Base-by-base conservation (phyloP, 2,888 invertebrate species). In the Ophion slaviceki region DNA sequence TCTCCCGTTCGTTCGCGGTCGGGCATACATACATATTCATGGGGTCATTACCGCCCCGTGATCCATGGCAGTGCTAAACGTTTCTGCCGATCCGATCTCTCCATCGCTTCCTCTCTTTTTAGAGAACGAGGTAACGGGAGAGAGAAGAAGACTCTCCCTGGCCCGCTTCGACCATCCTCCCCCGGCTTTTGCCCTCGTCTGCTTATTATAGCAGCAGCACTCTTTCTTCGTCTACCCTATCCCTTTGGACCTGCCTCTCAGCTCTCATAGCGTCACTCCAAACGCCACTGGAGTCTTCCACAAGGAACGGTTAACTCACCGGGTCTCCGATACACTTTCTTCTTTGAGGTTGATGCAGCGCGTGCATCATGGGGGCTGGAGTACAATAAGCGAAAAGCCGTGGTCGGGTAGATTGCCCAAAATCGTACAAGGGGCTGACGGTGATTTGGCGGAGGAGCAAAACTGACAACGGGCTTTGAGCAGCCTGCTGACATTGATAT, bases 11-110 rank as follows among this genome's bases (percentile, higher is more conserved):
- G 80, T 86, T 85, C 86, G 76, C 85, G 85, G 85, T 75, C 88
- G 85, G 87, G 79, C 88, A 87, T 82, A 88, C 90, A 92, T 92
- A 92, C 91, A 92, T 92, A 92, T 92, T 92, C 92, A 92, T 92
- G 92, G 91, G 89, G 91, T 92, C 92, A 92, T 92, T 92, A 92
- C 90, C 91, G 90, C 89, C 89, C 89, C 90, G 89, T 91, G 92
- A 91, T 92, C 91, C 92, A 92, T 88, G 91, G 90, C 89, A 89
- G 89, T 90, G 91, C 90, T 92, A 92, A 92, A 91, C 92, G 92
- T 89, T 92, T 89, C 90, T 89, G 90, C 86, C 89, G 89, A 88
- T 89, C 78, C 86, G 82, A 62, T 79, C 75, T 81, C 78, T 75
- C 76, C 78, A 77, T 32, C 66, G 76, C 61, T 59, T 64, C 14